These are phyloP conservation scores for Anguilla megastoma DNA, from an alignment of 2,797 vertebrate genomes.

Conservation along the genomic window DNA sequence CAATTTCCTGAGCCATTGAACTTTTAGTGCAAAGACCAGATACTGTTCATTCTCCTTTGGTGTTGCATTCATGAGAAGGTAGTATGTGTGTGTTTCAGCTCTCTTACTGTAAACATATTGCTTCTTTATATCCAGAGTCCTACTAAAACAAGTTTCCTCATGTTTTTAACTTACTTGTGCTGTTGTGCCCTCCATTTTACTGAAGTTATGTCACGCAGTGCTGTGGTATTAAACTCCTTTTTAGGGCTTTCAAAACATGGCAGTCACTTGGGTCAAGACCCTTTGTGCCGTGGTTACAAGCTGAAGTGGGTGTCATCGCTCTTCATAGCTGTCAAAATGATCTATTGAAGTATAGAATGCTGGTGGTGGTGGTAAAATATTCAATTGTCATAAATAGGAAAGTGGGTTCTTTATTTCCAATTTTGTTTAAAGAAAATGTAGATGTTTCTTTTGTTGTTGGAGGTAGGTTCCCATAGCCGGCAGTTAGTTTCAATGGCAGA, in stretches of 20 bases:
- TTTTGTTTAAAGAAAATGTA: neutral
- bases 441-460: neutral
- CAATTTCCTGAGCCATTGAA: neutral
- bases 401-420: neutral
- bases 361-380: neutral
- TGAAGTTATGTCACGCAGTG: neutral
- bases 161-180: neutral
- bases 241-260: slow-evolving; percentile 18
- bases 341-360: neutral
- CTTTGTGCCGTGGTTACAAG: slow-evolving; percentile 7
- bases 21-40: neutral
- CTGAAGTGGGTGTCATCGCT: neutral
- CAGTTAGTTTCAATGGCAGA: neutral
- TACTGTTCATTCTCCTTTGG: neutral
- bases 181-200: neutral
- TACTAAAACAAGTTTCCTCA: neutral
- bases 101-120: neutral
- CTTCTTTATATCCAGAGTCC: neutral
- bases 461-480: neutral
- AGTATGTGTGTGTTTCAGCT: neutral
- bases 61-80: neutral
- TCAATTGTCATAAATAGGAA: neutral
- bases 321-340: neutral
- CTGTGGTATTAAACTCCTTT: slow-evolving; percentile 13
- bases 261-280: slow-evolving; percentile 8